Percentiles rank a stretch among this genome's conserved stretches.
phyloP scores from a whole-genome alignment of 1,140 invertebrate genomes.

The Parasteatoda tepidariorum region DNA sequence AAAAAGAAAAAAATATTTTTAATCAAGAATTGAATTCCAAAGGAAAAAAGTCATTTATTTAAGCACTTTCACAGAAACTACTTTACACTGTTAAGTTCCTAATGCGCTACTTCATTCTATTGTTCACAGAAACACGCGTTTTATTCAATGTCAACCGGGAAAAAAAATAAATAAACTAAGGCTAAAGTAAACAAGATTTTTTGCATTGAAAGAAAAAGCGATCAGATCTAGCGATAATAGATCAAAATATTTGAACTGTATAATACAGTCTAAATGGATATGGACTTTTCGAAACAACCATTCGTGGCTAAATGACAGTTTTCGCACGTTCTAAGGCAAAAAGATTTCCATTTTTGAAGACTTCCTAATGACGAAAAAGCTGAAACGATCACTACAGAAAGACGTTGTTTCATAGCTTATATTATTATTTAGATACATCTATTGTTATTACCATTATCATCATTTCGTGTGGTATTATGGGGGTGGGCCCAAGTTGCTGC shows the following conservation, averaged over 20 bases:
- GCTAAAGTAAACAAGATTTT: too few relatives aligned
- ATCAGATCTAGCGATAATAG: slow-evolving; percentile 19
- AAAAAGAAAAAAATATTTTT: too few relatives aligned
- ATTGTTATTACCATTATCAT: slow-evolving; percentile 43
- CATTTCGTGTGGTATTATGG: slow-evolving; percentile 12
- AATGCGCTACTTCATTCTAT: too few relatives aligned
- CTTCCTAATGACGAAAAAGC: slow-evolving; percentile 17
- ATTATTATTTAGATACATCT: slow-evolving; percentile 15
- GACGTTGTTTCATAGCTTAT: not conserved
- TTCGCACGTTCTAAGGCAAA: slow-evolving; percentile 38
- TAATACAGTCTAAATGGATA: slow-evolving; percentile 30
- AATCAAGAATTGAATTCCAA: too few relatives aligned
- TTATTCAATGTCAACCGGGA: too few relatives aligned
- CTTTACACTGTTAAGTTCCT: too few relatives aligned
- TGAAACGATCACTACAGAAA: not conserved
- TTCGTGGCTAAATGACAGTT: slow-evolving; percentile 33
- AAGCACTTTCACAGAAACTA: too few relatives aligned
- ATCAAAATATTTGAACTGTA: slow-evolving; percentile 45
- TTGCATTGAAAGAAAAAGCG: too few relatives aligned
- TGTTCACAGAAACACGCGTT: too few relatives aligned
- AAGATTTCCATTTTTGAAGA: slow-evolving; percentile 29
- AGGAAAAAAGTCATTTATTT: too few relatives aligned
- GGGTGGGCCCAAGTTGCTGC: slow-evolving; percentile 1
- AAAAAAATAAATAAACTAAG: too few relatives aligned
- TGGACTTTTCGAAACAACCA: slow-evolving; percentile 12